Evolutionary conservation across 2,797 vertebrate genomes (phyloP).

Genomic region (Sebastes oblongus): DNA sequence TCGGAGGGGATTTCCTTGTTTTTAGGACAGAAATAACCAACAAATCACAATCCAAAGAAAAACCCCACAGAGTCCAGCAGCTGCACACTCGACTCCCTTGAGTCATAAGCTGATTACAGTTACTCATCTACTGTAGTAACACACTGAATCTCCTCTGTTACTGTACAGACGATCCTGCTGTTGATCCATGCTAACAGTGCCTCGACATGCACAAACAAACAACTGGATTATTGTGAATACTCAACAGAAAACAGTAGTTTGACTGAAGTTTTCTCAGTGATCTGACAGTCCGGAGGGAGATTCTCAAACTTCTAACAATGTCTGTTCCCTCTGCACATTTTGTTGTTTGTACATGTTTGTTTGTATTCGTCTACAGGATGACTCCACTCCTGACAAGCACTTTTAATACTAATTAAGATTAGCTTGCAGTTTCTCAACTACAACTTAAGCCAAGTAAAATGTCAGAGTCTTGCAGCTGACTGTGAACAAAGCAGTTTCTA

Average conservation of each 20-base stretch:
- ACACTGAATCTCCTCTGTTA: neutral
- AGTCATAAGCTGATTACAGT: constrained; percentile 35
- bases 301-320: neutral
- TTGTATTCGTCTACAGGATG: neutral
- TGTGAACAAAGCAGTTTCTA: neutral
- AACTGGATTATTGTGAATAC: neutral
- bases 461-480: neutral
- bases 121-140: constrained; percentile 3
- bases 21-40: constrained; percentile 2
- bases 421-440: neutral
- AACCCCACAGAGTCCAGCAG: neutral
- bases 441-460: neutral
- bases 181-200: neutral
- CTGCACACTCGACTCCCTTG: neutral
- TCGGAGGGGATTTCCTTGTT: neutral
- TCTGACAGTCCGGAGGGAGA: neutral
- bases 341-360: neutral
- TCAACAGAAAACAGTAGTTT: neutral
- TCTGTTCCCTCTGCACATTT: neutral
- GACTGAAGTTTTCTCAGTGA: neutral
- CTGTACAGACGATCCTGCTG: neutral
- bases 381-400: neutral
- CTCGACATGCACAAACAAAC: neutral
- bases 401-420: neutral
- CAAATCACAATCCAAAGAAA: neutral